Evolutionary conservation across 2,888 invertebrate genomes (phyloP).

Genomic region (Craniophora ligustri): DNA sequence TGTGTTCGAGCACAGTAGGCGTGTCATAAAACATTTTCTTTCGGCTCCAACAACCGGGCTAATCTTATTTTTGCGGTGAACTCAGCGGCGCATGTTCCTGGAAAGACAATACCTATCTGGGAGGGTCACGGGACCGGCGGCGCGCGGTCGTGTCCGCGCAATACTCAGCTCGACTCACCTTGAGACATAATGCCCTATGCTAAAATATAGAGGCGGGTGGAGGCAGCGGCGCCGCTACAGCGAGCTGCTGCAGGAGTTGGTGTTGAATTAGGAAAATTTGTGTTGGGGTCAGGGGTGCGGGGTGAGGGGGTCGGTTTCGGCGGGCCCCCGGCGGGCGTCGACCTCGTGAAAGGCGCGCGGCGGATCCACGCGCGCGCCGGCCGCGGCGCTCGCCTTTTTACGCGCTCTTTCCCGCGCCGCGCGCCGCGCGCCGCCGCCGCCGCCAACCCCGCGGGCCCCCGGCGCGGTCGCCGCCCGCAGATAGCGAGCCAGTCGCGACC

Average conservation of each 20-base stretch:
- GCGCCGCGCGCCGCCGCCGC: conserved; percentile 78
- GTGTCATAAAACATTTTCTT: conserved; percentile 78
- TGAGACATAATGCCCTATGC: conserved; percentile 62
- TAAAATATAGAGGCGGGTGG: conserved; percentile 68
- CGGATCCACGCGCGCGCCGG: conserved; percentile 77
- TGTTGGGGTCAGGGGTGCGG: conserved; percentile 67
- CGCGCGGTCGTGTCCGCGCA: conserved; percentile 28
- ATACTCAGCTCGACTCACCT: conserved; percentile 63
- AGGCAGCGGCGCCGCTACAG: conserved; percentile 54
- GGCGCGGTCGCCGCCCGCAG: conserved; percentile 87
- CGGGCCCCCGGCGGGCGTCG: conserved; percentile 83
- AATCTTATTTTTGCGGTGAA: conserved; percentile 73
- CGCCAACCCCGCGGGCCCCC: conserved; percentile 86
- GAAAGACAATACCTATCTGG: conserved; percentile 58
- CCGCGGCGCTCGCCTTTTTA: conserved; percentile 86
- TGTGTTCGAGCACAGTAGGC: conserved; percentile 72
- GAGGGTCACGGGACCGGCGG: conserved; percentile 45
- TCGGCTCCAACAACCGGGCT: conserved; percentile 58
- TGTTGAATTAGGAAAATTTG: conserved; percentile 65
- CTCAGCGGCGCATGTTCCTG: conserved; percentile 63
- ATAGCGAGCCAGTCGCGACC: conserved; percentile 82
- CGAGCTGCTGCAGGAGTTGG: conserved; percentile 42
- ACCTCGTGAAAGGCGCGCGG: conserved; percentile 85
- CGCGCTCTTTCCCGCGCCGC: conserved; percentile 84
- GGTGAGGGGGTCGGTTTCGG: conserved; percentile 73